Conservation (phyloP, 1,140 invertebrate species). For the Penaeus chinensis region DNA sequence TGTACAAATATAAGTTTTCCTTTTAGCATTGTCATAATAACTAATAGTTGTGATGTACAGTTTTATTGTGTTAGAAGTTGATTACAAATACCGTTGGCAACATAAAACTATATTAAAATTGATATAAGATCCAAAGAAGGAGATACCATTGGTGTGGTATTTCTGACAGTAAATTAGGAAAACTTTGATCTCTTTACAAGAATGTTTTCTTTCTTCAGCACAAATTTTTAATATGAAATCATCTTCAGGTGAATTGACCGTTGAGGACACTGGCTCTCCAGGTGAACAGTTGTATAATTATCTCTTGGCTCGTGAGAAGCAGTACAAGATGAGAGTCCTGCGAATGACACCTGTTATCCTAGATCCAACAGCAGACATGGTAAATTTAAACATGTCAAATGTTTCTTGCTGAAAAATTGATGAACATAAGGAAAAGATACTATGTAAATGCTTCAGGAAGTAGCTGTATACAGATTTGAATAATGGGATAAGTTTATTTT, state of each 20-base stretch:
- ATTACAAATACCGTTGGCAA: background rate
- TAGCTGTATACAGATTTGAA: too few relatives aligned
- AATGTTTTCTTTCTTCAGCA: background rate
- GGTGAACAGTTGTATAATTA: conserved; percentile 80
- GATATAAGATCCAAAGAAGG: too few relatives aligned
- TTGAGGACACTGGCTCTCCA: conserved; percentile 75
- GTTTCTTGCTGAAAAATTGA: too few relatives aligned
- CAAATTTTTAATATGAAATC: conserved; percentile 42
- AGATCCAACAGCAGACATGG: conserved; percentile 58
- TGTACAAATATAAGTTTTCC: conserved; percentile 30
- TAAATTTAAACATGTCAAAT: background rate
- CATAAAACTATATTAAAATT: too few relatives aligned
- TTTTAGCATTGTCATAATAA: background rate
- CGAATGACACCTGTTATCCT: conserved; percentile 74
- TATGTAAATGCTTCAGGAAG: too few relatives aligned
- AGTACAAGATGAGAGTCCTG: conserved; percentile 78
- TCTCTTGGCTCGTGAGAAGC: conserved; percentile 78
- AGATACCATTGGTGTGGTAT: too few relatives aligned
- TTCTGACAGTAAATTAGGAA: too few relatives aligned
- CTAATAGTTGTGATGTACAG: background rate
- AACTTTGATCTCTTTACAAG: too few relatives aligned
- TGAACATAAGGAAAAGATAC: too few relatives aligned
- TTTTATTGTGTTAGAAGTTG: conserved; percentile 33
- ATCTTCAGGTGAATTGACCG: conserved; percentile 73
- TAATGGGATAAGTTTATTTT: background rate